These are phyloP conservation scores for Trogon melanurus DNA, from an alignment of 2,113 vertebrate genomes.

Conservation along the genomic window DNA sequence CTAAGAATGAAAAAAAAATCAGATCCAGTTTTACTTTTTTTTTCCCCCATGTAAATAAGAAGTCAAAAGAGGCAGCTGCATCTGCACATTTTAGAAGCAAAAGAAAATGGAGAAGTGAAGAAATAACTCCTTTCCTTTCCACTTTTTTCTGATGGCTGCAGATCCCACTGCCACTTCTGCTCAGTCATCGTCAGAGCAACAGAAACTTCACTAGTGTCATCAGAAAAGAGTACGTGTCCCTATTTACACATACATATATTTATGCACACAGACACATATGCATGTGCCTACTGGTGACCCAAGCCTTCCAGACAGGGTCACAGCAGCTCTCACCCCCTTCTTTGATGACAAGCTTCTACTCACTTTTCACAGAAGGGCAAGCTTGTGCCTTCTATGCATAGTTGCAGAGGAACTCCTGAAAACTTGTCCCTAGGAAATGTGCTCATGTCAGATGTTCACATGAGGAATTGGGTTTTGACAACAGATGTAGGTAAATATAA, in stretches of 20 bases:
- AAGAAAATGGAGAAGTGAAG: background rate
- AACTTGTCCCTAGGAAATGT: background rate
- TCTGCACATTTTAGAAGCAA: background rate
- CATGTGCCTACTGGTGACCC: rapidly evolving
- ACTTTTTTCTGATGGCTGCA: background rate
- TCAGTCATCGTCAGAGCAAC: background rate
- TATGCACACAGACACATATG: rapidly evolving
- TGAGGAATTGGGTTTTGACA: background rate
- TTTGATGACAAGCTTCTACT: background rate
- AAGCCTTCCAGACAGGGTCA: background rate
- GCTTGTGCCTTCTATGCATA: background rate
- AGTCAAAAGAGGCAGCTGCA: background rate
- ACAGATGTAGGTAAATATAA: background rate
- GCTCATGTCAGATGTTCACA: background rate
- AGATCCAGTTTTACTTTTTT: background rate
- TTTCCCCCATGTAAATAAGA: background rate
- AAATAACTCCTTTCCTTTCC: background rate
- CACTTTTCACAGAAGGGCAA: background rate
- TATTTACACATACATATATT: background rate
- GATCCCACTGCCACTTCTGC: background rate
- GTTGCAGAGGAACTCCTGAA: background rate
- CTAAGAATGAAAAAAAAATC: background rate
- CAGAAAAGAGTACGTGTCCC: rapidly evolving
- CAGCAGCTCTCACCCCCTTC: background rate
- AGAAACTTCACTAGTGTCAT: background rate